Percentiles rank a stretch among this genome's conserved stretches.
These are phyloP conservation scores for Drosophila insularis DNA, from an alignment of 1,140 invertebrate species.

Conservation along the genomic window DNA sequence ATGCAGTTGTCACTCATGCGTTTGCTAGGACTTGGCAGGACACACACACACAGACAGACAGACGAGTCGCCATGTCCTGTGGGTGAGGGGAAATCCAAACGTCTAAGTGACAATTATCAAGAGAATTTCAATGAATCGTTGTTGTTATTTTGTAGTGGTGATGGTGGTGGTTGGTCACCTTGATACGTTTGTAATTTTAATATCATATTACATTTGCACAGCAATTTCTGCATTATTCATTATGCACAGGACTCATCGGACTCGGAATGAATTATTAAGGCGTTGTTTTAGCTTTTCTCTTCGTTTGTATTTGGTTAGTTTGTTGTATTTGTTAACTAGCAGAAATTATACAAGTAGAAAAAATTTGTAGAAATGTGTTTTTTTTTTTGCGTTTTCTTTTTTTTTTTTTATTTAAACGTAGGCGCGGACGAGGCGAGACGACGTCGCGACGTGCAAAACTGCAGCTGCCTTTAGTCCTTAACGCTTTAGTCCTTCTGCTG, in stretches of 20 bases:
- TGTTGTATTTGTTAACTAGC: constrained; percentile 26
- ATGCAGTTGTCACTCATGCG: constrained; percentile 63
- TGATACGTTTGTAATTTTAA: constrained; percentile 51
- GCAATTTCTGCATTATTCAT: constrained; percentile 63
- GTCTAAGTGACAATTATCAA: constrained; percentile 32
- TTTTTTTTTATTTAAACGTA: constrained; percentile 1
- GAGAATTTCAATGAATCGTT: constrained; percentile 1
- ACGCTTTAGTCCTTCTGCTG: constrained; percentile 41
- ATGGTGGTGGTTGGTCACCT: constrained; percentile 36
- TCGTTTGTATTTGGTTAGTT: constrained; percentile 19
- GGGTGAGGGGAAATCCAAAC: constrained; percentile 8
- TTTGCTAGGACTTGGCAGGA: constrained; percentile 19
- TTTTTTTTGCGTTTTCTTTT: constrained; percentile 15
- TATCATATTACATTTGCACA: constrained; percentile 63
- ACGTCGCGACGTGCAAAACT: constrained; percentile 49
- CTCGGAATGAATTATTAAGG: constrained; percentile 63
- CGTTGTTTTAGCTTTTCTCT: constrained; percentile 38
- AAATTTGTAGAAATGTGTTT: constrained; percentile 59
- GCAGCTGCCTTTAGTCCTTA: constrained; percentile 51
- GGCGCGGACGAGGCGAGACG: constrained; percentile 38
- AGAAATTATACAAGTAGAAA: constrained; percentile 53
- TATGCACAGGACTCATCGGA: constrained; percentile 53
- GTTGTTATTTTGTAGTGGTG: constrained; percentile 16
- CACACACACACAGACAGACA: not conserved
- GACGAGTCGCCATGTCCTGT: not conserved